Percentiles rank a stretch among this genome's conserved stretches.
Evolutionary conservation across 2,888 invertebrate species (phyloP).

Genomic region (Unio pictorum): DNA sequence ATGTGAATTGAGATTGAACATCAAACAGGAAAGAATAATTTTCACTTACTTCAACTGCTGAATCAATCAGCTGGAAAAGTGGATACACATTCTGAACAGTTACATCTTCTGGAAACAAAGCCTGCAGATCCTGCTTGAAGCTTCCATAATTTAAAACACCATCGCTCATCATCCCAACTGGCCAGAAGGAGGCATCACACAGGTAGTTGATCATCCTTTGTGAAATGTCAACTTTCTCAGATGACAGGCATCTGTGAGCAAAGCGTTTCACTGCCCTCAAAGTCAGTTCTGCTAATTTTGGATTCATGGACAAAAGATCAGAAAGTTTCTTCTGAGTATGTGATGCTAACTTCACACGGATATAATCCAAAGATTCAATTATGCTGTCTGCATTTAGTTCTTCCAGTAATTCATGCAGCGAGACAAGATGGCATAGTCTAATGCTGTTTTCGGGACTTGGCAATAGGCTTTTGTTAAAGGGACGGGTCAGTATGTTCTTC

Average conservation of each 20-base stretch:
- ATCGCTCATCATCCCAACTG: not conserved
- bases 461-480: constrained; percentile 20
- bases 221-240: constrained; percentile 13
- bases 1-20: no score
- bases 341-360: constrained; percentile 12
- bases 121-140: no score
- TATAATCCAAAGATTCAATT: constrained; percentile 26
- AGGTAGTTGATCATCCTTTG: constrained; percentile 27
- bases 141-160: no score
- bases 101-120: no score
- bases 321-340: constrained; percentile 16
- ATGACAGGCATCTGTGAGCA: constrained; percentile 33
- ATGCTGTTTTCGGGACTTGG: constrained; percentile 31
- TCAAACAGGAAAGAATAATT: no score
- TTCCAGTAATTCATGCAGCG: constrained; percentile 34
- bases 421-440: constrained; percentile 38
- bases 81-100: no score
- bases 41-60: no score
- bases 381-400: constrained; percentile 35
- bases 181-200: constrained; percentile 37
- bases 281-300: constrained; percentile 15
- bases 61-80: no score
- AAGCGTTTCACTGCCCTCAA: constrained; percentile 30
- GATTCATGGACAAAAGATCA: constrained; percentile 2
- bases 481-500: constrained; percentile 15